Evolutionary conservation across 2,797 vertebrate genomes (phyloP).

Genomic region (Gobionotothen gibberifrons): DNA sequence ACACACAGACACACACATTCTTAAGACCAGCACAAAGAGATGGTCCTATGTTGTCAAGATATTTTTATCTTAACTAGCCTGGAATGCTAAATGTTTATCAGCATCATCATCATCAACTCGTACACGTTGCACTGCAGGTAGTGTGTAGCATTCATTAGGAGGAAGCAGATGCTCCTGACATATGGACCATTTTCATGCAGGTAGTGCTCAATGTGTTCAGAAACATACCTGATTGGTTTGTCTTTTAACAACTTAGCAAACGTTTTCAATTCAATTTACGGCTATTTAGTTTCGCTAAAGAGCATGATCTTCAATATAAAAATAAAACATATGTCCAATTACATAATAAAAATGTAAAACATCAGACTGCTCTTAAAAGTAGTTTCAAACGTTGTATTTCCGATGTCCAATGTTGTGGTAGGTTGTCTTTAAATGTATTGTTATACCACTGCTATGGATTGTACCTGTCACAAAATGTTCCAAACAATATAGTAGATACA

Average conservation of each 20-base stretch:
- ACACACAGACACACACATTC: slow-evolving; percentile 19
- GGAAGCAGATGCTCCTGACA: slow-evolving; percentile 62
- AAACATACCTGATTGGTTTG: slow-evolving; percentile 34
- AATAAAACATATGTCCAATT: slow-evolving; percentile 1
- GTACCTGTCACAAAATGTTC: not conserved
- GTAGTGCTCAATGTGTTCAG: slow-evolving; percentile 23
- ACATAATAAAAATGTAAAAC: slow-evolving; percentile 8
- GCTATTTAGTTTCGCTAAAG: slow-evolving; percentile 19
- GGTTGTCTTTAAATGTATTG: not conserved
- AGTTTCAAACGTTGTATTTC: not conserved
- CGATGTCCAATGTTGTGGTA: not conserved
- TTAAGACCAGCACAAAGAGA: slow-evolving; percentile 22
- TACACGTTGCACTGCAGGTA: slow-evolving; percentile 18
- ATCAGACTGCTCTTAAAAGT: slow-evolving; percentile 19
- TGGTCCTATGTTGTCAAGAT: slow-evolving; percentile 34
- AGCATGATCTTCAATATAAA: not conserved
- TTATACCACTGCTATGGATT: not conserved
- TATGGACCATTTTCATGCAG: slow-evolving; percentile 61
- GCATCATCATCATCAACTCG: slow-evolving; percentile 17
- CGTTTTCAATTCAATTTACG: not conserved
- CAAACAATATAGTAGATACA: not conserved
- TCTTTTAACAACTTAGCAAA: slow-evolving; percentile 34
- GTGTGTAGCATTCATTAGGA: slow-evolving; percentile 5
- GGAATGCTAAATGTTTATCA: slow-evolving; percentile 36
- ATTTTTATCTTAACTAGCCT: slow-evolving; percentile 34